Base-by-base conservation (phyloP, 2,888 invertebrate species). In the Cephus sareptanus region DNA sequence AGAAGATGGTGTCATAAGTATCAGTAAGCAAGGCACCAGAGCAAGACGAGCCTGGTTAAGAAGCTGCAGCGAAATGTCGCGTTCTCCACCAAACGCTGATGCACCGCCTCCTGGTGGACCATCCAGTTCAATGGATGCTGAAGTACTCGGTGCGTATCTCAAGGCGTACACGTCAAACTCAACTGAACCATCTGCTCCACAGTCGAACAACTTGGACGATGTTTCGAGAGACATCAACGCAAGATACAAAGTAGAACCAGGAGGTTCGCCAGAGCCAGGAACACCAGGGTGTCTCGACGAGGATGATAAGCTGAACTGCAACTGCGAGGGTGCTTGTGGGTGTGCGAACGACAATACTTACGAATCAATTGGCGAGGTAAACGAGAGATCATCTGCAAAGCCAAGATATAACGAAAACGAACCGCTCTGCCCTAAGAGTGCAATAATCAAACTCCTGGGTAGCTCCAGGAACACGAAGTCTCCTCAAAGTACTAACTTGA, bases 321-420 rank as follows among this genome's bases (percentile, higher is more conserved):
- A 81, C 4, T 91, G 91, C 84, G 87, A 88, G 30, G 90, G 91
- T 0, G 90, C 91, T 34, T 90, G 90, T 77, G 89, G 89, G 2
- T 90, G 90, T 76, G 87, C 85, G 11, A 81, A 70, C 40, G 81
- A 79, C 30, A 79, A 74, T 3, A 69, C 71, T 31, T 71, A 74
- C 3, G 69, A 33, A 6, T 33, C 75, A 11, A n/a, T 71, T 9
- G 33, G 40, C 15, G 74, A 23, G 30, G 74, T 69, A 33, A 34
- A 13, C 34, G 80, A 12, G 71, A 71, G 71, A 34, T 31, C 31
- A 9, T 9, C 71, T 31, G 15, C 71, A 23, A 23, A 33, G 33
- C 31, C 13, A 34, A 34, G 3, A 34, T 4, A 77, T 3, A 81
- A 81, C 4, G 78, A 79, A 15, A 34, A 23, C n/a, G 79, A 79